Conservation (phyloP, 2,888 invertebrate species). For the Diaphora mendica region DNA sequence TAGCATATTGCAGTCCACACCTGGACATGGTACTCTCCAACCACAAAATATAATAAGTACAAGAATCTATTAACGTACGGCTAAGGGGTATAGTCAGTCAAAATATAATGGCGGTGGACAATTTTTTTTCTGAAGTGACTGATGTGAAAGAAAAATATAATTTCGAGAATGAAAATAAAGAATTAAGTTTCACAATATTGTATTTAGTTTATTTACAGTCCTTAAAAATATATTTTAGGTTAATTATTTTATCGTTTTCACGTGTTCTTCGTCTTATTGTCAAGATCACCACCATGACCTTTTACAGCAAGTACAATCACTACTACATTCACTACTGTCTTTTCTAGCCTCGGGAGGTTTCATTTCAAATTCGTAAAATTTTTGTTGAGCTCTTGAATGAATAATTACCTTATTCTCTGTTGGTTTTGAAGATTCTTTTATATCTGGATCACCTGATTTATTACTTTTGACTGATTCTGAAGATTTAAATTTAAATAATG, state of each 20-base stretch:
- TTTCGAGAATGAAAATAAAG: too few species aligned
- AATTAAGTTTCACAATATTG: too few species aligned
- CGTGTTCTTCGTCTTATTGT: too few species aligned
- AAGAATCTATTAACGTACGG: too few species aligned
- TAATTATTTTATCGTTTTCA: neutral
- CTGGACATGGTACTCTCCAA: too few species aligned
- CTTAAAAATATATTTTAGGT: neutral
- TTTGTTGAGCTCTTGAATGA: constrained; percentile 6
- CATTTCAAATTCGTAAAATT: neutral
- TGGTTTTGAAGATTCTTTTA: neutral
- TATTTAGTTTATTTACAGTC: too few species aligned
- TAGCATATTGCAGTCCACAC: too few species aligned
- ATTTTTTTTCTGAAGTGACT: too few species aligned
- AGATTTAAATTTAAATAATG: neutral
- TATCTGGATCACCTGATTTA: neutral
- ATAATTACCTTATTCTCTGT: neutral
- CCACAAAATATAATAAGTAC: too few species aligned
- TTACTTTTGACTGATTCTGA: neutral
- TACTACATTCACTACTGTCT: neutral
- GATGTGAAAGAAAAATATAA: too few species aligned
- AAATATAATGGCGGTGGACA: too few species aligned
- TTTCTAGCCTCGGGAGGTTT: neutral
- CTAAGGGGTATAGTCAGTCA: too few species aligned
- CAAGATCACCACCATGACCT: neutral
- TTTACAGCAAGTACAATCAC: neutral